Conservation (phyloP, 2,113 vertebrate genomes). For the Lucifuga dentata region DNA sequence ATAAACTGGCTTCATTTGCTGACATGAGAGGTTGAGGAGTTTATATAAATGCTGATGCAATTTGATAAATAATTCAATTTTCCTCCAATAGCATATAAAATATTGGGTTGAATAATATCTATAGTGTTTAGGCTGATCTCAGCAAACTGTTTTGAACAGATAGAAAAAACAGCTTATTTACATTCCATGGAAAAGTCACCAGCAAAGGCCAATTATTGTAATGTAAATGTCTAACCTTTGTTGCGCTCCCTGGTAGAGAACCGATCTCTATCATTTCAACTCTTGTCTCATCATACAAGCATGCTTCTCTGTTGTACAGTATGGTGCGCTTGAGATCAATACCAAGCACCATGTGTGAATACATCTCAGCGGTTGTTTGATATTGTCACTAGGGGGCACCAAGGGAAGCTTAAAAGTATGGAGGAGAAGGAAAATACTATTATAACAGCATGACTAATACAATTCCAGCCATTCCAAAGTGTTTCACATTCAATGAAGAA, state of each 20-base stretch:
- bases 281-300: slow-evolving; percentile 36
- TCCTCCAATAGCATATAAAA: neutral
- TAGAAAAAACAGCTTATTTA: slow-evolving; percentile 38
- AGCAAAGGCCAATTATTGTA: slow-evolving; percentile 53
- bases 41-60: neutral
- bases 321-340: slow-evolving; percentile 57
- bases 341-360: slow-evolving; percentile 51
- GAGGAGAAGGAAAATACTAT: slow-evolving; percentile 37
- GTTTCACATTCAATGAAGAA: slow-evolving; percentile 14
- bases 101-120: slow-evolving; percentile 2
- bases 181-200: slow-evolving; percentile 26
- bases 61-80: neutral
- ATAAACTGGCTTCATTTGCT: too few species aligned
- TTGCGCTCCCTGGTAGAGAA: slow-evolving; percentile 16
- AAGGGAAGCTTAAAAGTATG: slow-evolving; percentile 46
- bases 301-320: slow-evolving; percentile 31
- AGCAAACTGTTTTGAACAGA: slow-evolving; percentile 20
- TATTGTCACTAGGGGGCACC: slow-evolving; percentile 57
- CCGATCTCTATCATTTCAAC: slow-evolving; percentile 58
- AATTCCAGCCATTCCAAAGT: slow-evolving; percentile 30
- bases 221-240: slow-evolving; percentile 66
- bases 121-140: neutral
- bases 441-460: slow-evolving; percentile 39
- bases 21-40: neutral
- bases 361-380: slow-evolving; percentile 65